Conservation (phyloP, 2,113 vertebrate species). For the Brachypodius melanocephalos region DNA sequence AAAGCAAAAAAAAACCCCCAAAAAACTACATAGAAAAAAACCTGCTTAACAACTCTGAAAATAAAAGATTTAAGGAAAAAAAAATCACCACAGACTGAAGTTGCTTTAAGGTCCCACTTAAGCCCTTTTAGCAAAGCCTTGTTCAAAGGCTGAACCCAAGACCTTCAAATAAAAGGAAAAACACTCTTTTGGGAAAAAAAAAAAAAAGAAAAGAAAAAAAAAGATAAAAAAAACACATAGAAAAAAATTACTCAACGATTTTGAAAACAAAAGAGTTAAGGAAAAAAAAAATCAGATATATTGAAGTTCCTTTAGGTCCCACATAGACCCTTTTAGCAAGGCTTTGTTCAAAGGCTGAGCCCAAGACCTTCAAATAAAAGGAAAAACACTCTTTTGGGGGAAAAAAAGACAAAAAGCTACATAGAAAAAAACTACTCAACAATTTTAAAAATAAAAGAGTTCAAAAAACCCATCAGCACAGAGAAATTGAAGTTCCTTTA, state of each 20-base stretch:
- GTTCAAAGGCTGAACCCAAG: neutral
- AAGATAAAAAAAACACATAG: neutral
- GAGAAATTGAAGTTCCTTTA: too few relatives aligned
- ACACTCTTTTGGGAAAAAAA: too few relatives aligned
- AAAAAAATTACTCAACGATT: neutral
- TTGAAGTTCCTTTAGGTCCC: too few relatives aligned
- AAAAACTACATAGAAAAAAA: neutral
- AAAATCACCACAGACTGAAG: neutral
- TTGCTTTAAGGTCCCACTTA: accelerated
- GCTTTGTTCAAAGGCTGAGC: neutral
- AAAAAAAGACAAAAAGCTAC: too few relatives aligned
- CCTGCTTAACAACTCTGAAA: neutral
- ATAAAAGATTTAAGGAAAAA: neutral
- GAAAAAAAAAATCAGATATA: too few relatives aligned
- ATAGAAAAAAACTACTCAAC: neutral
- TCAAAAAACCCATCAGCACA: neutral
- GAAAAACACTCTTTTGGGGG: neutral
- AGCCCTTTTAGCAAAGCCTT: neutral
- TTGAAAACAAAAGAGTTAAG: too few relatives aligned
- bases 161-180: neutral
- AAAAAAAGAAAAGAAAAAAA: neutral
- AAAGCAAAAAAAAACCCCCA: accelerated
- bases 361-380: neutral
- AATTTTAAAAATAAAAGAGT: neutral
- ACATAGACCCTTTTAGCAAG: neutral